phyloP scores from a whole-genome alignment of 2,113 vertebrate species.

The Heptranchias perlo region DNA sequence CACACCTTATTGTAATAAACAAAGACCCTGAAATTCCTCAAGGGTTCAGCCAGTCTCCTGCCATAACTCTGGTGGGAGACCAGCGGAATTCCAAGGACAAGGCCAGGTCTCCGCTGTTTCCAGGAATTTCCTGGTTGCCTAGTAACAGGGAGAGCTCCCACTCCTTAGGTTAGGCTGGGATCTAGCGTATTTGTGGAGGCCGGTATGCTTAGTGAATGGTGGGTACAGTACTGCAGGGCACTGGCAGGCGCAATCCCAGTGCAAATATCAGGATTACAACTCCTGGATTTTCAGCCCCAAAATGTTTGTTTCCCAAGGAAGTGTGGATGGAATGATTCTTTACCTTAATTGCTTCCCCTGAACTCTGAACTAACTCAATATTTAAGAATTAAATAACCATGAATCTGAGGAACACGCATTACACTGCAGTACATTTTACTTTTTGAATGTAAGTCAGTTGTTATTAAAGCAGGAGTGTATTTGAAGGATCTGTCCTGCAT shows the following conservation, averaged over 20 bases:
- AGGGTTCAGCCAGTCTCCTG: not conserved
- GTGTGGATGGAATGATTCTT: too few species aligned
- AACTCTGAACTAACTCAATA: not conserved
- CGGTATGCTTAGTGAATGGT: not conserved
- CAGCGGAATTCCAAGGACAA: not conserved
- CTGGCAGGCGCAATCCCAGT: not conserved
- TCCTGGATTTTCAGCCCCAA: not conserved
- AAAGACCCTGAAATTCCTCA: not conserved
- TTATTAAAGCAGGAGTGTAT: not conserved
- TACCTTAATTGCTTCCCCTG: not conserved
- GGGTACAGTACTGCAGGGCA: not conserved
- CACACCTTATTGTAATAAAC: not conserved
- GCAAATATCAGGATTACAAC: not conserved
- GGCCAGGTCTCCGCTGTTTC: not conserved
- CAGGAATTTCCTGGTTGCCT: not conserved
- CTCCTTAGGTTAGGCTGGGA: not conserved
- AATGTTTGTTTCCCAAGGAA: not conserved
- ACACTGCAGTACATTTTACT: not conserved
- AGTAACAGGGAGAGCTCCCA: not conserved
- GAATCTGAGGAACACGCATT: not conserved
- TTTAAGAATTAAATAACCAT: not conserved
- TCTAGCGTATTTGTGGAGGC: not conserved
- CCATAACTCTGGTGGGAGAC: not conserved
- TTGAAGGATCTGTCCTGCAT: conserved; percentile 1
- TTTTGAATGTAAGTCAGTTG: not conserved